Percentiles rank a stretch among this genome's conserved stretches.
Conservation (phyloP, 2,888 invertebrate genomes). For the Parasteatoda lunata region DNA sequence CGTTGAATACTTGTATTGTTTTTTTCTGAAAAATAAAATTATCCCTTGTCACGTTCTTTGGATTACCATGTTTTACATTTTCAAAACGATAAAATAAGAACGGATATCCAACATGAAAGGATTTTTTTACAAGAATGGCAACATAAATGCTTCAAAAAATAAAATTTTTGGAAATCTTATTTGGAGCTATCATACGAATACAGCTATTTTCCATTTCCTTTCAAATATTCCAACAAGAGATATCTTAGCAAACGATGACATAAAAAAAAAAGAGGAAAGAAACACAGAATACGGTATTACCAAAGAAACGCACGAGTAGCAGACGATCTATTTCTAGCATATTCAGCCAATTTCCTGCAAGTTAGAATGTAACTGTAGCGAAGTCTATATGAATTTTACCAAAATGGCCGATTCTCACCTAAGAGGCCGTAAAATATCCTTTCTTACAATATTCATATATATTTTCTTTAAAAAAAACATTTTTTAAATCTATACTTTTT, state of each 20-base stretch:
- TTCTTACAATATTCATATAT: neutral
- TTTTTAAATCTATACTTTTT: neutral
- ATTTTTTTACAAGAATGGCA: neutral
- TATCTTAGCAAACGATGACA: slow-evolving; percentile 28
- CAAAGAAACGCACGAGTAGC: slow-evolving; percentile 13
- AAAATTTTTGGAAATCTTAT: slow-evolving; percentile 36
- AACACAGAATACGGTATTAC: neutral
- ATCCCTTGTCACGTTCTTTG: no score
- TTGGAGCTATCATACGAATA: slow-evolving; percentile 37
- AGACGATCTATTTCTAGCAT: slow-evolving; percentile 3
- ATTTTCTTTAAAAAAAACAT: neutral
- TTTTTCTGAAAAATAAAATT: no score
- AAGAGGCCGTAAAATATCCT: slow-evolving; percentile 15
- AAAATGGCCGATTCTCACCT: slow-evolving; percentile 15
- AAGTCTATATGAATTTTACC: slow-evolving; percentile 29
- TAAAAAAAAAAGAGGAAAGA: slow-evolving; percentile 24
- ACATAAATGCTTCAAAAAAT: slow-evolving; percentile 25
- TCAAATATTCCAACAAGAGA: slow-evolving; percentile 14
- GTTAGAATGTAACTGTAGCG: slow-evolving; percentile 24
- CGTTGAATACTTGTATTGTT: no score
- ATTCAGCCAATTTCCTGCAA: slow-evolving; percentile 27
- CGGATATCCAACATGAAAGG: neutral
- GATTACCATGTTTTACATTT: neutral
- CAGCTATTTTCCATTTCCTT: slow-evolving; percentile 40
- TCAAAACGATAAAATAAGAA: neutral